phyloP scores from a whole-genome alignment of 2,113 vertebrate species.

The Neolamprologus ventralis region DNA sequence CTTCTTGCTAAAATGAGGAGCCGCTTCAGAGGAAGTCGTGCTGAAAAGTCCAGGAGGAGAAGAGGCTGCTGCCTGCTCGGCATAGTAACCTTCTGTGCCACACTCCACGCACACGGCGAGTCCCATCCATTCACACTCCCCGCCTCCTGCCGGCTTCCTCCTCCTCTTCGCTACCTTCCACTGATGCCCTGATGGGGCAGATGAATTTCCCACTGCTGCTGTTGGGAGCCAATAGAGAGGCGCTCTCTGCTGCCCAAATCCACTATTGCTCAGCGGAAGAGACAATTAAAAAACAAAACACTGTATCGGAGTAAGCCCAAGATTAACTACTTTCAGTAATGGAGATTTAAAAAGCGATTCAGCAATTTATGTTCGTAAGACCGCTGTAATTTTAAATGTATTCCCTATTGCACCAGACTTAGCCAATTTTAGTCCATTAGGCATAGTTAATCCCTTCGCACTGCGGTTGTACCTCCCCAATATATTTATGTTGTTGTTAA shows the following conservation, averaged over 20 bases:
- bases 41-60: neutral
- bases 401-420: neutral
- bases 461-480: neutral
- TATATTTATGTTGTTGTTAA: neutral
- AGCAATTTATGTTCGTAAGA: neutral
- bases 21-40: neutral
- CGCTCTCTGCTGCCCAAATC: slow-evolving; percentile 3
- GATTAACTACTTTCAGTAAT: neutral
- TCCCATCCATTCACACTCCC: slow-evolving; percentile 42
- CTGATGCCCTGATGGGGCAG: slow-evolving; percentile 14
- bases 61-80: neutral
- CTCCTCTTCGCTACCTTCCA: slow-evolving; percentile 8
- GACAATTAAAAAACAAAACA: neutral
- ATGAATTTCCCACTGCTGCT: slow-evolving; percentile 23
- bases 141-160: slow-evolving; percentile 28
- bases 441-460: neutral
- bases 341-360: neutral
- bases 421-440: neutral
- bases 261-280: neutral
- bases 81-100: neutral
- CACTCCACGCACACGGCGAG: neutral
- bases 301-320: neutral
- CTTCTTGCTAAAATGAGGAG: neutral
- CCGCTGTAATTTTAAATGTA: neutral
- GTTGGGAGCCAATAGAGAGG: slow-evolving; percentile 2